phyloP scores from a whole-genome alignment of 2,888 invertebrate species.

The Drosophila subsilvestris region DNA sequence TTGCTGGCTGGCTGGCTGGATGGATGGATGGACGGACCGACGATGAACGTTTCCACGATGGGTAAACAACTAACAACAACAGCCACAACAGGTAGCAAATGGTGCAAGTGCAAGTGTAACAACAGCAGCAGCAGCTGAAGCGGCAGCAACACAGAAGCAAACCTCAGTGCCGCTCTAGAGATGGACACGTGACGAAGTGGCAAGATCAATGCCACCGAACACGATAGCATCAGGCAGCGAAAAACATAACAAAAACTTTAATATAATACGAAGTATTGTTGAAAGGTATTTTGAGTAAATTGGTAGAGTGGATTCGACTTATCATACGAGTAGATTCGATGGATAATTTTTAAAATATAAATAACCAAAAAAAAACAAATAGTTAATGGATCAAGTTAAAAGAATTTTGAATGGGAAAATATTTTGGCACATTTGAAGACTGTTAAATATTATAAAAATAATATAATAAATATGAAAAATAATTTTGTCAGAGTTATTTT shows the following conservation, averaged over 20 bases:
- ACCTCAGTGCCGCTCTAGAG: conserved; percentile 17
- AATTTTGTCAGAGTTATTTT: too few relatives aligned
- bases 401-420: too few relatives aligned
- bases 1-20: conserved; percentile 27
- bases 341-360: too few relatives aligned
- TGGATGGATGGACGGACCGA: conserved; percentile 9
- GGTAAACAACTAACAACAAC: conserved; percentile 26
- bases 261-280: too few relatives aligned
- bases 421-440: too few relatives aligned
- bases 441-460: too few relatives aligned
- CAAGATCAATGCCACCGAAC: neutral
- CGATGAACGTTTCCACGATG: conserved; percentile 35
- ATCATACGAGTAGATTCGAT: neutral
- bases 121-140: conserved; percentile 34
- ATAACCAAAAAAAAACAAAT: too few relatives aligned
- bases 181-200: conserved; percentile 32
- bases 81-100: conserved; percentile 44
- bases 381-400: too few relatives aligned
- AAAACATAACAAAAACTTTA: neutral
- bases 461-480: too few relatives aligned
- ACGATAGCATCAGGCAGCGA: neutral
- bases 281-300: too few relatives aligned
- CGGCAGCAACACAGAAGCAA: conserved; percentile 55
- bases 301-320: neutral
- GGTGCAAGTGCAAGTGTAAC: conserved; percentile 78